A percentile compares a stretch with the other conserved stretches of the same genome.
Conservation (phyloP, 1,140 invertebrate genomes). For the Rhyacophila brunnea region DNA sequence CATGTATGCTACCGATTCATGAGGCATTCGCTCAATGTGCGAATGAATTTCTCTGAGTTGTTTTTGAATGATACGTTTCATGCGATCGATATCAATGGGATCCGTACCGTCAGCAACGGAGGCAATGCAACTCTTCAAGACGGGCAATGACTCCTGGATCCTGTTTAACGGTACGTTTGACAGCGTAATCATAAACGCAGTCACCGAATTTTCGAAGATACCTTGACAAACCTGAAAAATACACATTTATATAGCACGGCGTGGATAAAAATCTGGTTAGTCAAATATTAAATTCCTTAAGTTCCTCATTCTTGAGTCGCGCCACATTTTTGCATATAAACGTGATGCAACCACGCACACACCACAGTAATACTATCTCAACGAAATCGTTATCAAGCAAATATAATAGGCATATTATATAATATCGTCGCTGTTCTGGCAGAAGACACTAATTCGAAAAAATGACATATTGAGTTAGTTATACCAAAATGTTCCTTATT, state of each 20-base stretch:
- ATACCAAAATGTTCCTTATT: no score
- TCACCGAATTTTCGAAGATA: conserved; percentile 70
- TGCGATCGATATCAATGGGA: conserved; percentile 72
- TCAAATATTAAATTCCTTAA: no score
- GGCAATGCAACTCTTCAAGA: conserved; percentile 58
- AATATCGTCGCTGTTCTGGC: no score
- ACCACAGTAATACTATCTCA: no score
- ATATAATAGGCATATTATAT: no score
- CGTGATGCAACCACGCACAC: no score
- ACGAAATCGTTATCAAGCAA: no score
- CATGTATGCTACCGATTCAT: conserved; percentile 70
- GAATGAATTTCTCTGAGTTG: conserved; percentile 71
- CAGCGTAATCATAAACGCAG: conserved; percentile 69
- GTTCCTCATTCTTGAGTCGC: no score
- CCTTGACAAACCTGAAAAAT: conserved; percentile 63
- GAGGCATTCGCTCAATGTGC: conserved; percentile 73
- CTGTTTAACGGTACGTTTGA: conserved; percentile 75
- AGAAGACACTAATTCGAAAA: no score
- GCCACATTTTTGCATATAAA: no score
- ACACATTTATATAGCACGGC: conserved; percentile 25
- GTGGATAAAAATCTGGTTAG: no score
- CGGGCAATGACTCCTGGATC: conserved; percentile 62
- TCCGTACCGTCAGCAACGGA: conserved; percentile 50
- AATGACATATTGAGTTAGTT: no score
- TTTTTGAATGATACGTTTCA: conserved; percentile 71